Conservation (phyloP, 1,140 invertebrate species). For the Hetaerina americana region DNA sequence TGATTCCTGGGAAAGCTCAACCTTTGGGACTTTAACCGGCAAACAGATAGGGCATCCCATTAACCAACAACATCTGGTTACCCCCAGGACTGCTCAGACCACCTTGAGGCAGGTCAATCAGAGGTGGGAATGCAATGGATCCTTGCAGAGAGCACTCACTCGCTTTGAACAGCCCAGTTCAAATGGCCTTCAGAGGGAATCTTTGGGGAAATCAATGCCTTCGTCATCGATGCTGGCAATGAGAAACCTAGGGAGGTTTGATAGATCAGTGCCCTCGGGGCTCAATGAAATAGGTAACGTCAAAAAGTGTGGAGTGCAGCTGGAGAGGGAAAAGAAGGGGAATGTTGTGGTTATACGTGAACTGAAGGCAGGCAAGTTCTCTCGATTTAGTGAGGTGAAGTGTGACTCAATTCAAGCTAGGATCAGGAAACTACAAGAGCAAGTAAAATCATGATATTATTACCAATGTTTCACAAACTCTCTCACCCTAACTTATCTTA, state of each 20-base stretch:
- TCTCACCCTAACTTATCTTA: neutral
- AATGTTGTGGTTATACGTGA: constrained; percentile 41
- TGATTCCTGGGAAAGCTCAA: neutral
- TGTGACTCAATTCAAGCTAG: constrained; percentile 39
- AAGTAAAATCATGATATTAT: constrained; percentile 11
- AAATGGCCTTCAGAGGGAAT: no score
- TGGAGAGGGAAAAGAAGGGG: constrained; percentile 22
- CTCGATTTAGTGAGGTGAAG: constrained; percentile 38
- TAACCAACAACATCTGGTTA: neutral
- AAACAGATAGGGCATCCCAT: neutral
- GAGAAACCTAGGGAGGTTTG: neutral
- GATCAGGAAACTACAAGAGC: constrained; percentile 35
- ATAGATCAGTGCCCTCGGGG: neutral
- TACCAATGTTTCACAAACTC: neutral
- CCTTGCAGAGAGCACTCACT: neutral
- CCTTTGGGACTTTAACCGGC: neutral
- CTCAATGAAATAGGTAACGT: neutral
- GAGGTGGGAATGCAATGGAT: constrained; percentile 1
- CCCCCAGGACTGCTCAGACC: neutral
- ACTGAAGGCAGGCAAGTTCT: constrained; percentile 33
- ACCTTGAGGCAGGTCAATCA: neutral
- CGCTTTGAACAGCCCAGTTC: no score
- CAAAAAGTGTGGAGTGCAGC: constrained; percentile 7
- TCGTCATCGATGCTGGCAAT: no score
- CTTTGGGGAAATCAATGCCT: no score